phyloP scores from a whole-genome alignment of 2,113 vertebrate species.

The Paradisaea rubra region DNA sequence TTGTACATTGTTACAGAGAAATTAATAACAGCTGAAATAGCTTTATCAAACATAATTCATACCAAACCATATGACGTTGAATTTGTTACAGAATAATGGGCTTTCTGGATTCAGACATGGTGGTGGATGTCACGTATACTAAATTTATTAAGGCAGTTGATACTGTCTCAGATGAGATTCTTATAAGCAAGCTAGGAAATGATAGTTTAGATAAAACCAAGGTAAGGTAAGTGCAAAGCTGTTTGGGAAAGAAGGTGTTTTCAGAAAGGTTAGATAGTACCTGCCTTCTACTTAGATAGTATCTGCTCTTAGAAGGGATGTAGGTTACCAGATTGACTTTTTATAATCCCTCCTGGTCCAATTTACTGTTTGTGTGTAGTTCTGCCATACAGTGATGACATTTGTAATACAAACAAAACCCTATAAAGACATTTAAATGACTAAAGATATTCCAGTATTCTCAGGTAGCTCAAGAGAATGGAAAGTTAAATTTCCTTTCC shows the following conservation, averaged over 20 bases:
- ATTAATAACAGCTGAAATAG: not conserved
- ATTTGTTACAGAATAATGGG: not conserved
- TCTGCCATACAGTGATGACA: not conserved
- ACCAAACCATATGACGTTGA: not conserved
- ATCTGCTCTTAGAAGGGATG: not conserved
- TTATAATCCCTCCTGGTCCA: not conserved
- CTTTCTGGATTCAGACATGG: not conserved
- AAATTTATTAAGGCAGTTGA: not conserved
- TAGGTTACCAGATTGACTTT: not conserved
- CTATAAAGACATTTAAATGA: not conserved
- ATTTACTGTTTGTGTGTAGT: not conserved
- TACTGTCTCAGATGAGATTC: not conserved
- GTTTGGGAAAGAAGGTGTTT: not conserved
- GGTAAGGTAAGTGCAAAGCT: not conserved
- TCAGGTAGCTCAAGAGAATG: not conserved
- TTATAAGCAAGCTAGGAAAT: not conserved
- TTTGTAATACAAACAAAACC: not conserved
- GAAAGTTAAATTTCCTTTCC: not conserved
- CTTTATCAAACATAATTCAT: not conserved
- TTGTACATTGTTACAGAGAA: not conserved
- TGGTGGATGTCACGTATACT: not conserved
- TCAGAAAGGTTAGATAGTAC: conserved; percentile 38
- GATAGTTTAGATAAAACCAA: conserved; percentile 5
- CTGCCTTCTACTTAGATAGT: not conserved
- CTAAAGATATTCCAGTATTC: not conserved